Base-by-base conservation (phyloP, 2,888 invertebrate species). In the Eupeodes luniger region DNA sequence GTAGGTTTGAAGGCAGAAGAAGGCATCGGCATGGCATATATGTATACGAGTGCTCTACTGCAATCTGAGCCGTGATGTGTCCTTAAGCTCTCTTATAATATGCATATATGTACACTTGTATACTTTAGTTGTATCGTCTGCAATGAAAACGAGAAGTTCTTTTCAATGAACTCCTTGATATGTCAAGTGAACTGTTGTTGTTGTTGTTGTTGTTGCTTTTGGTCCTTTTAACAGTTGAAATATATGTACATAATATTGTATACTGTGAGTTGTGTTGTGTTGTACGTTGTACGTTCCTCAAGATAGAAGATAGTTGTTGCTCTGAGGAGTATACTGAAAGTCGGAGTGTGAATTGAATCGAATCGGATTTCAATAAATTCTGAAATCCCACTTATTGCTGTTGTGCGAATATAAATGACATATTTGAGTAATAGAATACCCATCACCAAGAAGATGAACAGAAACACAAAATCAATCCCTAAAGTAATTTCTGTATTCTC, bases 111-210 rank as follows among this genome's bases (percentile, higher is more conserved):
- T n/a, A n/a, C n/a, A 57, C 47, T n/a, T 64, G 51, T 61, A 49
- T 49, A 49, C 27, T 1, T 27, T 14, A 5, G 4, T n/a, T 51
- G 62, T 67, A 36, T 61, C 40, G 67, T 51, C 49, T 77, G 77
- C 82, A 75, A 78, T 75, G 67, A 75, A 86, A 81, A 53, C 72
- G 79, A 86, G 76, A 83, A 76, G 66, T 76, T 72, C 74, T 72
- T 83, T 83, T 87, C 87, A 83, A 83, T 87, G 75, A 79, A 87
- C 79, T 80, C 70, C 83, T 87, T 79, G 79, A 86, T 86, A 83
- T 87, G 83, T 87, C 87, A 87, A 87, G 87, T 83, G 87, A 72
- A 67, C 55, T 67, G 70, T 76, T 76, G 64, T 70, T 75, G 57
- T 59, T 36, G 57, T 59, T 36, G 36, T 36, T 67, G 70, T 70